Conservation (phyloP, 2,888 invertebrate genomes). For the Lasioglossum lativentre region DNA sequence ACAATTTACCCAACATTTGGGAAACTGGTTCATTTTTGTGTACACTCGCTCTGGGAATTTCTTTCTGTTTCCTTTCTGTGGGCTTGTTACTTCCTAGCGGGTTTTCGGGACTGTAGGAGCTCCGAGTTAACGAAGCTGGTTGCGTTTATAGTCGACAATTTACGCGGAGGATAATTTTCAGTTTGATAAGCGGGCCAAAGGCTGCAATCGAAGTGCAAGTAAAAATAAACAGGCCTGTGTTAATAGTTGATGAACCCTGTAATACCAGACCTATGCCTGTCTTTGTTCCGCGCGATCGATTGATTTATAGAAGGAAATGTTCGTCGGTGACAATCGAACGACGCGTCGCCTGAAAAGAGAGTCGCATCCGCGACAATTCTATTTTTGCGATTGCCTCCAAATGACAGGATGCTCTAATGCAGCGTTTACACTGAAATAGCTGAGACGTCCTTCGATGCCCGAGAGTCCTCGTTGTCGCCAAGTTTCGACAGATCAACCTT, state of each 20-base stretch:
- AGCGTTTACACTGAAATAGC: conserved; percentile 67
- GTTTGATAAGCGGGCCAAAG: not conserved
- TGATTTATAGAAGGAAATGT: not conserved
- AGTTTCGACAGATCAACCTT: conserved; percentile 58
- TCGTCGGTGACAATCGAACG: not conserved
- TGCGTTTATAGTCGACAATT: not conserved
- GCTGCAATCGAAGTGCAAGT: not conserved
- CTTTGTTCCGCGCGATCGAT: not conserved
- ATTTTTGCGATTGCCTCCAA: conserved; percentile 51
- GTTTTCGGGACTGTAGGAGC: not conserved
- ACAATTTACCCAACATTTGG: conserved; percentile 2
- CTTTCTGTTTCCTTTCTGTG: not conserved
- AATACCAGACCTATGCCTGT: not conserved
- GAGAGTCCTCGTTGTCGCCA: conserved; percentile 57
- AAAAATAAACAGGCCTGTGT: not conserved
- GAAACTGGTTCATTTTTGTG: conserved; percentile 9
- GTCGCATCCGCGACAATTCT: conserved; percentile 25
- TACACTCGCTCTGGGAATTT: not conserved
- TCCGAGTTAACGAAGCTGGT: not conserved
- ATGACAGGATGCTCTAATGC: conserved; percentile 63
- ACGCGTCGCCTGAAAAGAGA: not conserved
- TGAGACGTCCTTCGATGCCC: conserved; percentile 61
- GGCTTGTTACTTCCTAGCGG: not conserved
- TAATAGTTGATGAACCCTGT: conserved; percentile 11
- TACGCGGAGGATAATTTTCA: not conserved